A percentile compares a stretch with the other conserved stretches of the same genome.
Conservation (phyloP, 1,140 invertebrate species). For the Halesus radiatus region DNA sequence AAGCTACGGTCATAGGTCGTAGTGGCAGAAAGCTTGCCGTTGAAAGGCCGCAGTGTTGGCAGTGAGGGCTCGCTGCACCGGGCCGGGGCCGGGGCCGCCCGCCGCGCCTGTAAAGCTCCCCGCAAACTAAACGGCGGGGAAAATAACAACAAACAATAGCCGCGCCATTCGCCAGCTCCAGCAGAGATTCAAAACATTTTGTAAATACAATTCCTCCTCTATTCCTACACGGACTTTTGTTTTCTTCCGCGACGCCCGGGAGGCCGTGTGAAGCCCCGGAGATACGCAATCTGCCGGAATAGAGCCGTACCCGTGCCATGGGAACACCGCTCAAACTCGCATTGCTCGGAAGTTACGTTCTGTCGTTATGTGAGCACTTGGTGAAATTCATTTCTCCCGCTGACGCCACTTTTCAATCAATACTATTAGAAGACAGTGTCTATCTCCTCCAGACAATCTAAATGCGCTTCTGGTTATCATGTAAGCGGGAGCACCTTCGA, state of each 20-base stretch:
- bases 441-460: not conserved
- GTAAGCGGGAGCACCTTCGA: not conserved
- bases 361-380: not conserved
- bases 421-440: not conserved
- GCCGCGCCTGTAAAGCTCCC: slow-evolving; percentile 4
- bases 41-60: not conserved
- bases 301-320: not conserved
- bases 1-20: no score
- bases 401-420: slow-evolving; percentile 4
- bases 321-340: not conserved
- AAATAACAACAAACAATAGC: slow-evolving; percentile 32
- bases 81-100: not conserved
- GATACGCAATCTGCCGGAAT: no score
- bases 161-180: slow-evolving; percentile 3
- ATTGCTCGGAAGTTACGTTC: not conserved
- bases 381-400: not conserved
- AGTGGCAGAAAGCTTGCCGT: not conserved
- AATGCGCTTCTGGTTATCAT: slow-evolving; percentile 2
- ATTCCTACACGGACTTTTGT: not conserved
- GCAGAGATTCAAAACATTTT: slow-evolving; percentile 24
- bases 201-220: not conserved
- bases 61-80: not conserved
- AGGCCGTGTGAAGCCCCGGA: slow-evolving; percentile 6
- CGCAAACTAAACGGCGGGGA: not conserved
- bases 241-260: not conserved